Evolutionary conservation across 1,140 invertebrate species (phyloP), one percentile per base, ranked within the genome.

Genomic region (Teleopsis dalmanni): DNA sequence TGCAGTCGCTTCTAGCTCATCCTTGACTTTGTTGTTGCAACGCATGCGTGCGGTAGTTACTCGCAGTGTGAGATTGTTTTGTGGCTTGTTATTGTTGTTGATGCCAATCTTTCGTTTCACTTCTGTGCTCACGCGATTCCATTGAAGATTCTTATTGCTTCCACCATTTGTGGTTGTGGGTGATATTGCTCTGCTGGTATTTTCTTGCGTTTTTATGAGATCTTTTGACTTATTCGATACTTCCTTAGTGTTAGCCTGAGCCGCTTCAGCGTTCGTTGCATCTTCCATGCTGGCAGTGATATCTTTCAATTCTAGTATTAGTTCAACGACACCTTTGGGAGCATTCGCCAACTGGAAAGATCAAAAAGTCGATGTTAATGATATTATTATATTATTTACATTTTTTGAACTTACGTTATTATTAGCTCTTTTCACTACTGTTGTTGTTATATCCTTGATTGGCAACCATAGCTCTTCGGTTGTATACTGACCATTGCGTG

Each of bases 401-500:
- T n/a, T n/a, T n/a, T n/a, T 26, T 22, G 38, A 41, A 41, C 51
- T 52, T 34, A 51, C 36, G 43, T 65, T 61, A 29, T 59, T 57
- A 43, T 60, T 56, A 16, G 55, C 40, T 27, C 53, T 43, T 47
- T 61, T 62, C 19, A 52, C 42, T 31, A 66, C 62, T 13, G 63
- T 66, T n/a, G 63, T 65, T 3, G 78, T 75, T 33, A 87, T 84
- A 34, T 82, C 80, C 71, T 81, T 81, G 34, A 87, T 73, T 14
- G 78, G 79, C 57, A 81, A 76, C 84, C 84, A 87, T 57, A 85
- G 76, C 61, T 87, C 84, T 9, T 83, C 83, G n/a, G 83, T 85
- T 4, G 78, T 77, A 40, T 81, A 78, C 34, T 78, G 72, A 29
- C 76, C 73, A n/a, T n/a, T n/a, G 35, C 73, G 73, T 35, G 79